Evolutionary conservation across 2,113 vertebrate species (phyloP).

Genomic region (Ageneiosus marmoratus): DNA sequence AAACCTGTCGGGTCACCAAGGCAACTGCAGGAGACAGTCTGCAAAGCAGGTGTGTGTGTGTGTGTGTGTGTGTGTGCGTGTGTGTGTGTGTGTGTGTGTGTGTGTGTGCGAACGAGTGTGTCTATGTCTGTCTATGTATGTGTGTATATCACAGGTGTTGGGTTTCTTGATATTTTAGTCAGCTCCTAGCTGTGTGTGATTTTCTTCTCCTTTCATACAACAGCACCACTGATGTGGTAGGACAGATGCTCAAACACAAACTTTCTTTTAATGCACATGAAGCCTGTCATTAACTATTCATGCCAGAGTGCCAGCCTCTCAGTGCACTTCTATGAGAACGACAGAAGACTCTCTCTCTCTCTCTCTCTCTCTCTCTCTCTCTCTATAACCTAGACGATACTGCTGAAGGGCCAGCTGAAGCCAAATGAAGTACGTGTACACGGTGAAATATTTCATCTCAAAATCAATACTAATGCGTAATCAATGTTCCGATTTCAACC

Average conservation of each 20-base stretch:
- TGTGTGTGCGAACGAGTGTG: background rate
- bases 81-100: too few relatives aligned
- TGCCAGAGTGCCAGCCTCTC: background rate
- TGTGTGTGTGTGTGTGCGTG: constrained; percentile 25
- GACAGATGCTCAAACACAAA: constrained; percentile 1
- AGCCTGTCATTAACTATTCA: constrained; percentile 16
- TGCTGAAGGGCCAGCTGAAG: background rate
- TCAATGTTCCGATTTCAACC: background rate
- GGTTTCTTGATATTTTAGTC: background rate
- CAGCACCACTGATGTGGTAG: constrained; percentile 1
- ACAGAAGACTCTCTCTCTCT: too few relatives aligned
- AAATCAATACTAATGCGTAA: background rate
- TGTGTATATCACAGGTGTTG: background rate
- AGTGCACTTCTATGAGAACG: background rate
- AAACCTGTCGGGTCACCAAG: constrained; percentile 66
- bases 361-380: background rate
- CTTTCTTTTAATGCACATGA: constrained; percentile 10
- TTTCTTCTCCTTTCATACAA: background rate
- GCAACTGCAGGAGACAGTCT: constrained; percentile 63
- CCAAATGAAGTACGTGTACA: background rate
- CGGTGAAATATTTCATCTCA: background rate
- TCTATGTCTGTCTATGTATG: background rate
- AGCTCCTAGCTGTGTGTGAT: background rate
- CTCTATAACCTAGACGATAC: background rate
- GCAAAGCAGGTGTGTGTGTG: constrained; percentile 34